These are phyloP conservation scores for Echinops telfairi DNA, from an alignment of 2,113 vertebrate species.

Conservation along the genomic window DNA sequence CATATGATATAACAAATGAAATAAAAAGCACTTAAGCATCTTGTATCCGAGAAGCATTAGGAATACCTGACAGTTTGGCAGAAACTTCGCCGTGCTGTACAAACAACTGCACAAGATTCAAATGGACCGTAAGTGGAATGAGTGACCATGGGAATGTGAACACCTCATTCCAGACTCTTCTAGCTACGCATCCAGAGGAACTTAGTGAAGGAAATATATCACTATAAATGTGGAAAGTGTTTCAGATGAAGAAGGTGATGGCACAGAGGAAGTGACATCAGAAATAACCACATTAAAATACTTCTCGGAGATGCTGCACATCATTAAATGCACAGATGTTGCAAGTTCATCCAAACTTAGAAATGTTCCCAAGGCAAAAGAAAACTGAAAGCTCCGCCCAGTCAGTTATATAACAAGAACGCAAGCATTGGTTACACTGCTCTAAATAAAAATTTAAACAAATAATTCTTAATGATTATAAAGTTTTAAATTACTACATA, in stretches of 20 bases:
- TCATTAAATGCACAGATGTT: neutral
- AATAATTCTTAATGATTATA: conserved; percentile 6
- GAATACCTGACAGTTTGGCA: neutral
- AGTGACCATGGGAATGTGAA: neutral
- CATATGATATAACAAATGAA: neutral
- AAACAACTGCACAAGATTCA: neutral
- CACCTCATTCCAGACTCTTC: neutral
- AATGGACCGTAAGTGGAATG: neutral
- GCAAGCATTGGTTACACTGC: neutral
- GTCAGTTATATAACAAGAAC: neutral
- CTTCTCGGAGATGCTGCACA: neutral
- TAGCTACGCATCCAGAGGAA: neutral
- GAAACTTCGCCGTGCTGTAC: neutral
- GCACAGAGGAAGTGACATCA: neutral
- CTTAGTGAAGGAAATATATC: neutral
- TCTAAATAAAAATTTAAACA: neutral
- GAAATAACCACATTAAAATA: neutral
- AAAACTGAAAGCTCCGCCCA: neutral
- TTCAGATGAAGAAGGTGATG: neutral
- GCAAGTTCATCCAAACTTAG: neutral
- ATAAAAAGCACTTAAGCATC: neutral
- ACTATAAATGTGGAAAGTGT: neutral
- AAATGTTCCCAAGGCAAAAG: neutral
- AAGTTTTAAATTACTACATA: neutral
- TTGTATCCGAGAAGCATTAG: neutral